Evolutionary conservation across 2,888 invertebrate species (phyloP).

Genomic region (Capitulum mitella): DNA sequence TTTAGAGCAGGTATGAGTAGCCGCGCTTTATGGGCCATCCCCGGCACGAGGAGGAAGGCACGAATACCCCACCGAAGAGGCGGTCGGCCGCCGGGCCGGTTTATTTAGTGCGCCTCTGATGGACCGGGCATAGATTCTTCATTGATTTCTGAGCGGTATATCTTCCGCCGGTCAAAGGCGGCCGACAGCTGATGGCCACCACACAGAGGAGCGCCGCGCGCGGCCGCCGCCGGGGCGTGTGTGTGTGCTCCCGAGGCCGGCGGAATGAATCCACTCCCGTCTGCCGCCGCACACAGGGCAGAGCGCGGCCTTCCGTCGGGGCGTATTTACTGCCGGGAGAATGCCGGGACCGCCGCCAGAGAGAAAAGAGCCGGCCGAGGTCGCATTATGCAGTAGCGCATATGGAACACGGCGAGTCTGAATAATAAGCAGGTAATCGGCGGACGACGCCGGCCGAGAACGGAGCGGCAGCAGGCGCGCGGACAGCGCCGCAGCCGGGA

Average conservation of each 20-base stretch:
- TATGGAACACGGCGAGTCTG: background rate
- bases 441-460: background rate
- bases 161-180: background rate
- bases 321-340: background rate
- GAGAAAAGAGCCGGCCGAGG: background rate
- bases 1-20: background rate
- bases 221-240: too few relatives aligned
- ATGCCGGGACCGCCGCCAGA: background rate
- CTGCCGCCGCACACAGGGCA: too few relatives aligned
- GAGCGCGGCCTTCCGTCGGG: background rate
- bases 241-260: too few relatives aligned
- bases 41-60: background rate
- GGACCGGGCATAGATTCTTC: background rate
- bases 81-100: background rate
- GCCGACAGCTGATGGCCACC: background rate
- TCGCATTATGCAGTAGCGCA: background rate
- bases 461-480: too few relatives aligned
- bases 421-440: background rate
- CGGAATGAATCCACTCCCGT: too few relatives aligned
- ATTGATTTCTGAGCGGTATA: conserved; percentile 6
- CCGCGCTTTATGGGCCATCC: background rate
- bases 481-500: background rate
- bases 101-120: conserved; percentile 9
- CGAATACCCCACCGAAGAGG: background rate
- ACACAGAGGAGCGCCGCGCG: background rate